Conservation (phyloP, 2,797 vertebrate genomes). For the Thaleichthys pacificus region DNA sequence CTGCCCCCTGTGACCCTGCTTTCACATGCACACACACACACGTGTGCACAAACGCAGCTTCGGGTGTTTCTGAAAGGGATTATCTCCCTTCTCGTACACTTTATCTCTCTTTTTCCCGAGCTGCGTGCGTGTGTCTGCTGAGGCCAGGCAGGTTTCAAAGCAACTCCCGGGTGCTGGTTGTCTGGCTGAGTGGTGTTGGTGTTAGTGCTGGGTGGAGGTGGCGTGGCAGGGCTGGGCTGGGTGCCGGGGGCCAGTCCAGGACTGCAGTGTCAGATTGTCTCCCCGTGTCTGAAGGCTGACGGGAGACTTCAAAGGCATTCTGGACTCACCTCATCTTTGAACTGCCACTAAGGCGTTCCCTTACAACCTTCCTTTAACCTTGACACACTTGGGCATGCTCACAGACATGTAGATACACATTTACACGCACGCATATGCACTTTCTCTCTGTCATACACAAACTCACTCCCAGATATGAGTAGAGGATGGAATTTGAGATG, state of each 20-base stretch:
- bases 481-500: not conserved
- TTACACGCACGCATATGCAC: not conserved
- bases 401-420: not conserved
- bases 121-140: not conserved
- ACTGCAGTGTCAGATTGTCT: slow-evolving; percentile 9
- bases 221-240: not conserved
- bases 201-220: not conserved
- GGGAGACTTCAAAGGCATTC: slow-evolving; percentile 10
- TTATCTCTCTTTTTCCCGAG: not conserved
- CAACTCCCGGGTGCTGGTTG: not conserved
- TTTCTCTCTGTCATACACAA: not conserved
- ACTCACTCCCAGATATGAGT: not conserved
- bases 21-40: not conserved
- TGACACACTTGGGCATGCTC: not conserved
- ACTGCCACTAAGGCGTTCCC: slow-evolving; percentile 5
- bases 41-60: not conserved
- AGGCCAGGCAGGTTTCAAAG: not conserved
- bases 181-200: not conserved
- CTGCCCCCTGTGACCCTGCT: slow-evolving; percentile 4
- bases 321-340: slow-evolving; percentile 12
- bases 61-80: slow-evolving; percentile 13
- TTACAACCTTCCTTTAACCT: not conserved
- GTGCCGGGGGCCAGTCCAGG: not conserved
- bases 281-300: not conserved
- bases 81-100: not conserved